A percentile compares a stretch with the other conserved stretches of the same genome.
Evolutionary conservation across 2,113 vertebrate species (phyloP).

Genomic region (Tilapia sparmanii): DNA sequence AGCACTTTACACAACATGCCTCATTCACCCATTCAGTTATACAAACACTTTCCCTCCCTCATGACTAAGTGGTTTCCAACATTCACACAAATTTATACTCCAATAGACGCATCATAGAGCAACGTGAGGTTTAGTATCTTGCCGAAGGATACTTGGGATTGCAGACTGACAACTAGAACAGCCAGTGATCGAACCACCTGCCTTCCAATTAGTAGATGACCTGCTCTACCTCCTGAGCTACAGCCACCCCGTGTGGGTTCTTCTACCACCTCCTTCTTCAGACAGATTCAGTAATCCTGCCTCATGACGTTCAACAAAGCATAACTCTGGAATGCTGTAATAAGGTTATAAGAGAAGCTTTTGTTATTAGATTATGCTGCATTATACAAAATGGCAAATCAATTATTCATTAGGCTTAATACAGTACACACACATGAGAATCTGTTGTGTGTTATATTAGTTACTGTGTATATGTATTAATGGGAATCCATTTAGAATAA

Average conservation of each 20-base stretch:
- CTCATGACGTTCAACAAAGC: neutral
- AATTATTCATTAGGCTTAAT: neutral
- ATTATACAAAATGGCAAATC: neutral
- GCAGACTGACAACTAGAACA: neutral
- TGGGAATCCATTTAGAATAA: neutral
- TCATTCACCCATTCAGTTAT: neutral
- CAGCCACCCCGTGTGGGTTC: neutral
- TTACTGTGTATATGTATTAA: neutral
- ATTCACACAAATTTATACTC: neutral
- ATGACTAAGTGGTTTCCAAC: neutral
- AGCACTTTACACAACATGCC: neutral
- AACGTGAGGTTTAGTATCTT: neutral
- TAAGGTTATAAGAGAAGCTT: neutral
- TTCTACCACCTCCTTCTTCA: neutral
- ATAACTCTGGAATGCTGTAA: neutral
- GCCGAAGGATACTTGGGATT: neutral
- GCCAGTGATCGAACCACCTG: neutral
- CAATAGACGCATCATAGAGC: neutral
- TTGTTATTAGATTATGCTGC: neutral
- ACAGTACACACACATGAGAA: neutral
- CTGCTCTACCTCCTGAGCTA: neutral
- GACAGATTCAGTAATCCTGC: neutral
- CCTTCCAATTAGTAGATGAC: neutral
- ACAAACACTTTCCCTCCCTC: neutral
- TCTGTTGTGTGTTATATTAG: neutral